Percentiles rank a stretch among this genome's conserved stretches.
Conservation (phyloP, 2,888 invertebrate genomes). For the Drosophila affinis region DNA sequence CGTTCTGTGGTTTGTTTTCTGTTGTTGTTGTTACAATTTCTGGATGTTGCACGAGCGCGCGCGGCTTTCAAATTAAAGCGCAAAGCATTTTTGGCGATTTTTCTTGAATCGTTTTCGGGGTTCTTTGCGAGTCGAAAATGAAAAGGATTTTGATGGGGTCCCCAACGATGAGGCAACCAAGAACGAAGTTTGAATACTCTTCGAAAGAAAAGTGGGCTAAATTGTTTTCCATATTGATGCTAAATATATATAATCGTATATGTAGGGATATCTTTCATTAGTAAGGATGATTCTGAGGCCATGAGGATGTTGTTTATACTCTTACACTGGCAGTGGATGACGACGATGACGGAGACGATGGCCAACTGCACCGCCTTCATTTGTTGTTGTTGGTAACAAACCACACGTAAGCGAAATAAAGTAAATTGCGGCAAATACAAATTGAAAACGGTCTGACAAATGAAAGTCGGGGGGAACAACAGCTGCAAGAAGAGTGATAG, state of each 20-base stretch:
- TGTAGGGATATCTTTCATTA: too few relatives aligned
- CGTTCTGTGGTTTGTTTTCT: conserved; percentile 27
- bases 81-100: conserved; percentile 42
- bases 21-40: conserved; percentile 68
- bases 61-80: conserved; percentile 56
- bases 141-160: conserved; percentile 7
- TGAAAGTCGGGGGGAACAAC: conserved; percentile 52
- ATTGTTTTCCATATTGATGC: too few relatives aligned
- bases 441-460: conserved; percentile 55
- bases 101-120: conserved; percentile 10
- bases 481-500: conserved; percentile 46
- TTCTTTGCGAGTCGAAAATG: conserved; percentile 9
- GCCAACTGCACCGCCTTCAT: background rate
- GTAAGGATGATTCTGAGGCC: background rate
- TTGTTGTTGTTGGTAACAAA: conserved; percentile 29
- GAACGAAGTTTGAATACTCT: conserved; percentile 6
- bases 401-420: conserved; percentile 41
- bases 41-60: conserved; percentile 59
- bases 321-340: background rate
- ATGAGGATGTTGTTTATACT: conserved; percentile 15
- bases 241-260: background rate
- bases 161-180: background rate
- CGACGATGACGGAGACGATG: conserved; percentile 21
- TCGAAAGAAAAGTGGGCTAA: background rate
- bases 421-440: conserved; percentile 45